phyloP scores from a whole-genome alignment of 2,888 invertebrate genomes.

The Anoplius nigerrimus region DNA sequence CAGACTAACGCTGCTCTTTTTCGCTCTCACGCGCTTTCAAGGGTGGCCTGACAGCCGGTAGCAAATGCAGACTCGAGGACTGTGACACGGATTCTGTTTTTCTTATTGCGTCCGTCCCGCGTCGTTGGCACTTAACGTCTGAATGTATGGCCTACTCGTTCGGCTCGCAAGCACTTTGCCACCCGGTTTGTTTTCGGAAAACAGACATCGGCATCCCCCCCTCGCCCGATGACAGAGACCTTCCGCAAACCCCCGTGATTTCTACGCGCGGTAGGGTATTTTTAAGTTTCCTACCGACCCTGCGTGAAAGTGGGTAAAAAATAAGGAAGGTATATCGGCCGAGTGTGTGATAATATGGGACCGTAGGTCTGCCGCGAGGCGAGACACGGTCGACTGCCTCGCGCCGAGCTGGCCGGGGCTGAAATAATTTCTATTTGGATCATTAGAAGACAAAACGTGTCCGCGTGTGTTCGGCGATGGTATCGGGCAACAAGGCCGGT shows the following conservation, averaged over 20 bases:
- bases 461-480: slow-evolving; percentile 55
- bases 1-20: neutral
- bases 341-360: too few species aligned
- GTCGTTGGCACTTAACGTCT: slow-evolving; percentile 34
- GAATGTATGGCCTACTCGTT: too few species aligned
- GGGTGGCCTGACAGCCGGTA: slow-evolving; percentile 7
- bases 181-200: neutral
- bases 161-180: too few species aligned
- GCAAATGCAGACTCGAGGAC: slow-evolving; percentile 23
- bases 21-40: slow-evolving; percentile 10
- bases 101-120: slow-evolving; percentile 7
- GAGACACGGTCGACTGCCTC: neutral
- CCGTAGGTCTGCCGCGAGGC: neutral
- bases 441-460: slow-evolving; percentile 67
- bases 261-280: too few species aligned
- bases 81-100: slow-evolving; percentile 38
- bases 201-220: neutral
- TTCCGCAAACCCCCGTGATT: too few species aligned
- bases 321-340: too few species aligned
- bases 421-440: slow-evolving; percentile 63
- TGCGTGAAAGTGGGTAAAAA: too few species aligned
- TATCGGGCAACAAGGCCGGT: slow-evolving; percentile 55
- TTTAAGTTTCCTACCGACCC: too few species aligned
- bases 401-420: slow-evolving; percentile 40
- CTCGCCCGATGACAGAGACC: too few species aligned